A percentile compares a stretch with the other conserved stretches of the same genome.
Conservation (phyloP, 1,140 invertebrate species). For the Euschistus heros region DNA sequence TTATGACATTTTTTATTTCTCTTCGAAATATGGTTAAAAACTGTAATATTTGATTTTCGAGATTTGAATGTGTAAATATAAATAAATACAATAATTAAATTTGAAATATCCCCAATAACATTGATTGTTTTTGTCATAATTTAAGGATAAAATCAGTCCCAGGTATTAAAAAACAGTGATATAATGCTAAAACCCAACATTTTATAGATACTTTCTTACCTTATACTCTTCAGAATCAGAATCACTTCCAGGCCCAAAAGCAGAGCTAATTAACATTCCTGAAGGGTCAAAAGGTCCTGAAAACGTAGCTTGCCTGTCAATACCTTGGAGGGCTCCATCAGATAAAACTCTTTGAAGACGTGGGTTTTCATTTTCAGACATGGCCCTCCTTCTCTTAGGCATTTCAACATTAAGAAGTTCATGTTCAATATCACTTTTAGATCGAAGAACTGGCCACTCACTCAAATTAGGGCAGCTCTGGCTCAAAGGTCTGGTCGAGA, state of each 20-base stretch:
- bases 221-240: conserved; percentile 38
- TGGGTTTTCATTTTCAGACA: conserved; percentile 28
- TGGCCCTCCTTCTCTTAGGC: conserved; percentile 21
- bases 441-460: conserved; percentile 30
- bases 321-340: conserved; percentile 60
- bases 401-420: not conserved
- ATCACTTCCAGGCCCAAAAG: conserved; percentile 57
- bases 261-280: conserved; percentile 48
- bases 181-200: too few relatives aligned
- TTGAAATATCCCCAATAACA: too few relatives aligned
- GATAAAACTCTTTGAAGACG: conserved; percentile 50
- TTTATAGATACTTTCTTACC: not conserved
- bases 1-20: too few relatives aligned
- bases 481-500: conserved; percentile 13
- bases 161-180: too few relatives aligned
- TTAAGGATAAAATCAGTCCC: too few relatives aligned
- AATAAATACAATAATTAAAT: too few relatives aligned
- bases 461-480: conserved; percentile 30
- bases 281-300: conserved; percentile 25
- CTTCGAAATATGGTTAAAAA: too few relatives aligned
- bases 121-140: too few relatives aligned
- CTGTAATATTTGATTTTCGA: too few relatives aligned
- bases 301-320: conserved; percentile 67
- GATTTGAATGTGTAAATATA: too few relatives aligned
- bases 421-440: not conserved